Base-by-base conservation (phyloP, 2,113 vertebrate genomes). In the Ophthalmolycus amberensis region DNA sequence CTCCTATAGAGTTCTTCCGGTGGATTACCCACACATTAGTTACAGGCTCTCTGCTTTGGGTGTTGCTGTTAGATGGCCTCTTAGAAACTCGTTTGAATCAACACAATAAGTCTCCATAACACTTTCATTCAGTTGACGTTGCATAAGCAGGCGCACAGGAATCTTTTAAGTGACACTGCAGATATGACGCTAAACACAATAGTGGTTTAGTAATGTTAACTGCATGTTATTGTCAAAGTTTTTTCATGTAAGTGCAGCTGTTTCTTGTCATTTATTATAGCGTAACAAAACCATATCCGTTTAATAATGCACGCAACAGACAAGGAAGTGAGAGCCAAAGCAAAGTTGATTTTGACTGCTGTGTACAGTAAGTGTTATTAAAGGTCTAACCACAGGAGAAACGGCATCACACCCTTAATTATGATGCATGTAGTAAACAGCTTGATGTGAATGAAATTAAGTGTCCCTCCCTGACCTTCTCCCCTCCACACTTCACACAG, bases 21-120 rank as follows among this genome's bases (percentile, higher is more conserved):
- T 90, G 77, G 70, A 91, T 94, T 94, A 88, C 72, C 75, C 85
- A 69, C 85, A 69, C 71, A 91, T 93, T 88, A 88, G 84, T 88
- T 80, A 85, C 73, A 91, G 88, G 40, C 84, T 72, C 71, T 81
- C 69, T 59, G 52, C 64, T 66, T 14, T 20, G 40, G 46, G 37
- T 80, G 46, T 75, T 82, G n/a, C 63, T 78, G 56, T 71, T 71
- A 27, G n/a, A 80, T 25, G 71, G 77, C 73, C 27, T 86, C 58
- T 73, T 59, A 34, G 52, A 77, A 79, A 48, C 71, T 77, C 52
- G 63, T 65, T 89, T 75, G 68, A 88, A 56, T 86, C 71, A 60
- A 78, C 74, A 75, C 22, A 56, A 25, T 56, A 52, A 20, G 64
- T 67, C 60, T 77, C 37, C n/a, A 12, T 14, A 44, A n/a, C 63